Evolutionary conservation across 2,113 vertebrate species (phyloP), one percentile per base, ranked within the genome.

Genomic region (Pelusios castaneus): DNA sequence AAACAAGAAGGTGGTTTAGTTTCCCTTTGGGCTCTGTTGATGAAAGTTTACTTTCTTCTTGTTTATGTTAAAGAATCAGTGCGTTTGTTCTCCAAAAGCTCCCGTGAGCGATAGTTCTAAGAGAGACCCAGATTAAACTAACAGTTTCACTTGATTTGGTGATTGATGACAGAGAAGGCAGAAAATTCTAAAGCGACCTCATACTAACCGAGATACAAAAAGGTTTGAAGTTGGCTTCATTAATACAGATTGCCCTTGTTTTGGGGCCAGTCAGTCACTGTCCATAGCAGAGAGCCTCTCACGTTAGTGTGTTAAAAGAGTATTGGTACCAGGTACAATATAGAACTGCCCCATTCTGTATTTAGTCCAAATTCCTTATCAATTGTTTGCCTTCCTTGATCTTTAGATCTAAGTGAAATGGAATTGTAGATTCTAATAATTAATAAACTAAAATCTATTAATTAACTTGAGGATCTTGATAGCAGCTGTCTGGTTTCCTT

Each of bases 1-100:
- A 82, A 89, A 13, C 93, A 92, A 89, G 76, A 86, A 78, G 5
- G 60, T 93, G 85, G 24, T 77, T 92, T 92, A 84, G 38, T 43
- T 87, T 93, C 88, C 51, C 67, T 92, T 89, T 73, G 77, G 89
- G 77, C 45, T 95, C 34, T 5, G 49, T 82, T 95, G 96, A 19
- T 84, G 29, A 29, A 29, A 83, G 47, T 73, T 54, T 84, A 41
- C 8, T 95, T 51, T 70, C 25, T 70, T 86, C 87, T 88, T 92
- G 51, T 67, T 87, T 87, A 89, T 91, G 29, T 88, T 55, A 83
- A n/a, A 81, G 75, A 90, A 83, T 91, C 67, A 73, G 41, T 90
- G 54, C 10, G 6, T 31, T 94, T 90, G 45, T 92, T 49, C 3
- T 93, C 67, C 52, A 41, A 85, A 82, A 82, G 52, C 13, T 76